These are phyloP conservation scores for Teleiodes luculella DNA, from an alignment of 2,888 invertebrate species.

Conservation along the genomic window DNA sequence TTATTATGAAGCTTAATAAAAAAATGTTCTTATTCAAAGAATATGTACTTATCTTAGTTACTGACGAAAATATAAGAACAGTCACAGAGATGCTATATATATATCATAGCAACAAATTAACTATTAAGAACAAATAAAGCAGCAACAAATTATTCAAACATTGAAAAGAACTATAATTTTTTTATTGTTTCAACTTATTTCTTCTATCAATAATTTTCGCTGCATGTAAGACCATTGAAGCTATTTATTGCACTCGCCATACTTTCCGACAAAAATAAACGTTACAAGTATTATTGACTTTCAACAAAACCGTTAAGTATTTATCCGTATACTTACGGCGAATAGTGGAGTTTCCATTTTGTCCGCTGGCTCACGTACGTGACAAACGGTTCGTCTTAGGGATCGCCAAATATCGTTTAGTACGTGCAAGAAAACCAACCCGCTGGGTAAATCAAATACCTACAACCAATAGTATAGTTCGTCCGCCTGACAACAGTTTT, in stretches of 20 bases:
- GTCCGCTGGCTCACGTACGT: constrained; percentile 73
- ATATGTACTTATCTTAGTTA: no score
- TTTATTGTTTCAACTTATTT: no score
- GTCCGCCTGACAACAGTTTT: constrained; percentile 37
- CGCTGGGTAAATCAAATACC: constrained; percentile 75
- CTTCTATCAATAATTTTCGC: no score
- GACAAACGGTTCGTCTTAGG: constrained; percentile 76
- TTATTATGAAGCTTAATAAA: background rate
- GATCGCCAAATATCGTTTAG: constrained; percentile 79
- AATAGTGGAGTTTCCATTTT: constrained; percentile 70
- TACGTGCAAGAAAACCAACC: constrained; percentile 75
- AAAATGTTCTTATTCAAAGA: background rate
- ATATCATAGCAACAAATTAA: no score
- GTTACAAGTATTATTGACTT: constrained; percentile 35
- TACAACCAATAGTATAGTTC: constrained; percentile 70
- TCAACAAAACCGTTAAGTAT: constrained; percentile 62
- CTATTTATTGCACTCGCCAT: no score
- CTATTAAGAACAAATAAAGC: no score
- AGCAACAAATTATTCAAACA: no score
- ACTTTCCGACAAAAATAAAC: background rate
- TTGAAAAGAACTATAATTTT: no score
- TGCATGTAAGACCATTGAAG: background rate
- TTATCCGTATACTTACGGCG: constrained; percentile 70
- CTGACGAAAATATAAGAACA: background rate
- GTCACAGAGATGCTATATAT: no score